Percentiles rank a stretch among this genome's conserved stretches.
Conservation (phyloP, 2,888 invertebrate genomes). For the Synanthedon vespiformis region DNA sequence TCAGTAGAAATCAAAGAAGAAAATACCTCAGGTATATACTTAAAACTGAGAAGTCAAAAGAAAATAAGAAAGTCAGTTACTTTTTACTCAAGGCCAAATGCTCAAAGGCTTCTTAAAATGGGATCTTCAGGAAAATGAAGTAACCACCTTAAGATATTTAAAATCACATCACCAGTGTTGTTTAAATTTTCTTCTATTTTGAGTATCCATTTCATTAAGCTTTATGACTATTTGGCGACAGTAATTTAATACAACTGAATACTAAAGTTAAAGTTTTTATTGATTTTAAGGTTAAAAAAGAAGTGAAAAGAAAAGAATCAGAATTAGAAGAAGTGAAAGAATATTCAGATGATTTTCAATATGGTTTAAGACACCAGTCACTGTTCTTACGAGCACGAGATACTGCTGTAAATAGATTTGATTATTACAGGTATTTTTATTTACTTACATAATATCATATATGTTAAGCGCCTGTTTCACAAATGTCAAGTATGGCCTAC, state of each 20-base stretch:
- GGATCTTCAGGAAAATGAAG: too few relatives aligned
- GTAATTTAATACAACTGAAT: not conserved
- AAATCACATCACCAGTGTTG: too few relatives aligned
- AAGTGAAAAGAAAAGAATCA: slow-evolving; percentile 29
- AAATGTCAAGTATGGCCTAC: too few relatives aligned
- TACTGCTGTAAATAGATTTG: slow-evolving; percentile 72
- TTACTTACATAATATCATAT: too few relatives aligned
- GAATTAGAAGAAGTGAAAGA: slow-evolving; percentile 35
- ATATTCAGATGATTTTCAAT: slow-evolving; percentile 55
- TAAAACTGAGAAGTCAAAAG: slow-evolving; percentile 70
- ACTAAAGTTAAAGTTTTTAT: slow-evolving; percentile 11
- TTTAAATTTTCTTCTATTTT: too few relatives aligned
- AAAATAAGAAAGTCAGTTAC: slow-evolving; percentile 54
- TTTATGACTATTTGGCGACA: too few relatives aligned
- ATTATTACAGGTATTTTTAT: slow-evolving; percentile 64
- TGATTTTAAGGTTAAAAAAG: slow-evolving; percentile 38
- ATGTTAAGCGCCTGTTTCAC: too few relatives aligned
- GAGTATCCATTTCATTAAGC: too few relatives aligned
- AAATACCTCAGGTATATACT: slow-evolving; percentile 74
- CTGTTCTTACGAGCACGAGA: slow-evolving; percentile 77
- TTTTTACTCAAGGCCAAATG: slow-evolving; percentile 21
- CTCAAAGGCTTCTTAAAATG: too few relatives aligned
- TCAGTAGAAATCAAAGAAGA: slow-evolving; percentile 67
- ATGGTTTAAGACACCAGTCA: slow-evolving; percentile 71
- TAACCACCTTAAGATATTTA: too few relatives aligned